phyloP scores from a whole-genome alignment of 2,888 invertebrate genomes.

The Melipona beecheii region DNA sequence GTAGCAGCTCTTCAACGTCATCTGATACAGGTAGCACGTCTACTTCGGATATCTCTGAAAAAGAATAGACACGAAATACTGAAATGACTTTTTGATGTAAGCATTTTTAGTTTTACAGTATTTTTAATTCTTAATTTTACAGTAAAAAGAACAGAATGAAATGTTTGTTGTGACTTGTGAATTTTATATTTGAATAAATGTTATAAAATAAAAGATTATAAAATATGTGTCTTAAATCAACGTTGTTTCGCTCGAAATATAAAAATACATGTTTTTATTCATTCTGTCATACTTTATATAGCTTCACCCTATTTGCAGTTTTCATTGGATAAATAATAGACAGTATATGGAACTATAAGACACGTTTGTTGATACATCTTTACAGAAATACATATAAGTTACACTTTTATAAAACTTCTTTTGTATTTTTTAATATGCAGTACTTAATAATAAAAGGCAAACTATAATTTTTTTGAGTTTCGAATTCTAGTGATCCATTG shows the following conservation, averaged over 20 bases:
- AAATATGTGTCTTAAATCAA: constrained; percentile 18
- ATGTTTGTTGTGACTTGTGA: too few relatives aligned
- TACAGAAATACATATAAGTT: not conserved
- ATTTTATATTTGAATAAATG: not conserved
- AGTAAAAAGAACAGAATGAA: too few relatives aligned
- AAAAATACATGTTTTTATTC: constrained; percentile 66
- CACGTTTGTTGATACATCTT: not conserved
- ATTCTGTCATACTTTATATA: constrained; percentile 57
- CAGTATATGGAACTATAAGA: not conserved
- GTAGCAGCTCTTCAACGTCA: not conserved
- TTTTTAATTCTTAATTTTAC: too few relatives aligned
- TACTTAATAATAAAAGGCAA: too few relatives aligned
- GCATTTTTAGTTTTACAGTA: too few relatives aligned
- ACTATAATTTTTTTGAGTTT: too few relatives aligned
- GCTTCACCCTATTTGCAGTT: constrained; percentile 18
- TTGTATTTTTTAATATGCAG: too few relatives aligned
- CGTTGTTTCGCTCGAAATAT: constrained; percentile 45
- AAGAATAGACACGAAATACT: not conserved
- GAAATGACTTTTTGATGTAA: not conserved
- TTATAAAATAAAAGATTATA: not conserved
- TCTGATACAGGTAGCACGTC: not conserved
- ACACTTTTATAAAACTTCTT: too few relatives aligned
- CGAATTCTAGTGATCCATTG: too few relatives aligned
- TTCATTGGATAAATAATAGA: not conserved
- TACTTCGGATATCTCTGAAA: not conserved